phyloP scores from a whole-genome alignment of 2,113 vertebrate genomes.

The Caracal caracal region DNA sequence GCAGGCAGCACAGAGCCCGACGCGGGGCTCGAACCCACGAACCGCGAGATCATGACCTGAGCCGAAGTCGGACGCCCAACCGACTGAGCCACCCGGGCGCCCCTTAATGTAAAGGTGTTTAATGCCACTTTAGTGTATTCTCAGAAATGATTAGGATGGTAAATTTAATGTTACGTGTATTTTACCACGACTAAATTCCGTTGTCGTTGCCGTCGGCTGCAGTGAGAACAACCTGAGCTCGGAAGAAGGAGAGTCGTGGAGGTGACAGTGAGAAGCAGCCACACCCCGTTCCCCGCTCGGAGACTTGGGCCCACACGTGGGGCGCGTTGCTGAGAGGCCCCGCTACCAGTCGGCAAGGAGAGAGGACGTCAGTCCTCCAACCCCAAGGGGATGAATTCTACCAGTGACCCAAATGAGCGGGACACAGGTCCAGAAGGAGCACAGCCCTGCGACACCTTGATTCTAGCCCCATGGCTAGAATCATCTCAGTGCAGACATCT shows the following conservation, averaged over 20 bases:
- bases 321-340: background rate
- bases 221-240: background rate
- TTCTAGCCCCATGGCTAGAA: background rate
- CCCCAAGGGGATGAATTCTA: background rate
- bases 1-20: too few species aligned
- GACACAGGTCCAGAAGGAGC: background rate
- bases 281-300: rapidly evolving
- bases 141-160: background rate
- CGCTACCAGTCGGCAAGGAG: background rate
- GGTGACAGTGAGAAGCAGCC: background rate
- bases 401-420: too few species aligned
- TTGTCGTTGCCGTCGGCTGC: background rate
- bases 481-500: rapidly evolving
- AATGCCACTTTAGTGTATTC: rapidly evolving
- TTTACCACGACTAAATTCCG: background rate
- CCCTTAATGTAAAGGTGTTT: too few species aligned
- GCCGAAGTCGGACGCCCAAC: too few species aligned
- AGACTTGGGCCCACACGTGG: background rate
- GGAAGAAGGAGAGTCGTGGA: background rate
- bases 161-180: background rate
- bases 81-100: too few species aligned
- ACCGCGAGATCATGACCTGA: too few species aligned
- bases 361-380: rapidly evolving
- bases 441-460: rapidly evolving
- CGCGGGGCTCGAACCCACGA: too few species aligned